Conservation (phyloP, 2,888 invertebrate species). For the Heliconius sara region DNA sequence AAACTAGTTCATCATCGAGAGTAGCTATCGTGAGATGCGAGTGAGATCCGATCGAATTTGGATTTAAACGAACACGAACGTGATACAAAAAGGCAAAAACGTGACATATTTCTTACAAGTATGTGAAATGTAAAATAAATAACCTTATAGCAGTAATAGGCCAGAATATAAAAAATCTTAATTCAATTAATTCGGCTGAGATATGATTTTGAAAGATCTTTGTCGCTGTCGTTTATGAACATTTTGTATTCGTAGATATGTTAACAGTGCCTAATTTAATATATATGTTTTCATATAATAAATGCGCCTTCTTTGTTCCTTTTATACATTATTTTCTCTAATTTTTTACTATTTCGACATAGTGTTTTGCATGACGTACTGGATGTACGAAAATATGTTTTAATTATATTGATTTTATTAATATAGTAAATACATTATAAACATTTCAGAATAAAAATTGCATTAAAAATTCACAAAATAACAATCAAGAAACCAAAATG, state of each 20-base stretch:
- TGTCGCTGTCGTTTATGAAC: not conserved
- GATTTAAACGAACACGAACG: not conserved
- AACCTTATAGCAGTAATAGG: slow-evolving; percentile 13
- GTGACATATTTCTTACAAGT: not conserved
- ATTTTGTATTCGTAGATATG: not conserved
- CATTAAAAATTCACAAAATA: not conserved
- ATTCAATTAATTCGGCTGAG: slow-evolving; percentile 8
- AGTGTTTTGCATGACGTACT: not conserved
- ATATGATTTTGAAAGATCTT: not conserved
- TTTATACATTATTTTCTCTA: no score
- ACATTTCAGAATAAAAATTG: not conserved
- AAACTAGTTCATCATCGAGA: slow-evolving; percentile 32
- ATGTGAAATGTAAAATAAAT: not conserved
- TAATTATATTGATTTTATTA: not conserved
- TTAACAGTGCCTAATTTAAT: not conserved
- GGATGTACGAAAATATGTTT: not conserved
- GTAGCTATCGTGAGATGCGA: slow-evolving; percentile 34
- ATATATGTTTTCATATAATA: not conserved
- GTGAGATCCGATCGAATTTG: slow-evolving; percentile 36
- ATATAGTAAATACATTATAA: not conserved
- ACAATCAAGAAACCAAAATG: not conserved
- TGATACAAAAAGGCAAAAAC: not conserved
- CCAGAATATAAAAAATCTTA: slow-evolving; percentile 9
- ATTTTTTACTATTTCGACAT: not conserved
- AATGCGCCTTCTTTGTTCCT: not conserved